Evolutionary conservation across 2,797 vertebrate species (phyloP).

Genomic region (Orestias chungarensis): DNA sequence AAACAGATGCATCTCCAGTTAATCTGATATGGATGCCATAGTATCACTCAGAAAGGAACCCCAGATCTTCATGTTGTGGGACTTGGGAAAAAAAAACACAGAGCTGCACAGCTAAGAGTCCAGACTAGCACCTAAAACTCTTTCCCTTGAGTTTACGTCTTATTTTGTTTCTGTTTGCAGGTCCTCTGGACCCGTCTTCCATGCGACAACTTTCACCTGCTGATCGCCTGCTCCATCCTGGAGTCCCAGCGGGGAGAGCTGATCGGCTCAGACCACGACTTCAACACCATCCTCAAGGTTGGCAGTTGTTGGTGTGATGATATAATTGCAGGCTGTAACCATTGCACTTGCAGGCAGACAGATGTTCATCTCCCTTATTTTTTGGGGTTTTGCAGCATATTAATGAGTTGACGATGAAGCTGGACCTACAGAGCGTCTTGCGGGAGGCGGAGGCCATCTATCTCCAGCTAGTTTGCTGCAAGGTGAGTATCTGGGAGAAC

Average conservation of each 20-base stretch:
- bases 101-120: background rate
- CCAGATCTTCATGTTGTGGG: too few relatives aligned
- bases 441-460: constrained; percentile 84
- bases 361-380: background rate
- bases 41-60: too few relatives aligned
- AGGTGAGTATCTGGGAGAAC: too few relatives aligned
- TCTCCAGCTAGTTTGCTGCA: constrained; percentile 78
- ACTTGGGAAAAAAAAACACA: background rate
- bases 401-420: constrained; percentile 91
- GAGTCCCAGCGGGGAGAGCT: constrained; percentile 87
- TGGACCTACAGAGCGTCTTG: constrained; percentile 85
- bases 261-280: constrained; percentile 89
- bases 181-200: constrained; percentile 89
- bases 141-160: background rate
- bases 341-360: background rate
- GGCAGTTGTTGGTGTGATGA: background rate
- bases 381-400: constrained; percentile 82
- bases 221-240: constrained; percentile 89
- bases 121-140: background rate
- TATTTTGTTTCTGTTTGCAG: constrained; percentile 74
- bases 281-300: constrained; percentile 94
- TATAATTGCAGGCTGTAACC: background rate
- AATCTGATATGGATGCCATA: too few relatives aligned
- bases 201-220: constrained; percentile 89
- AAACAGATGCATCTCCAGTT: too few relatives aligned